Evolutionary conservation across 2,888 invertebrate genomes (phyloP).

Genomic region (Charanyca ferruginea): DNA sequence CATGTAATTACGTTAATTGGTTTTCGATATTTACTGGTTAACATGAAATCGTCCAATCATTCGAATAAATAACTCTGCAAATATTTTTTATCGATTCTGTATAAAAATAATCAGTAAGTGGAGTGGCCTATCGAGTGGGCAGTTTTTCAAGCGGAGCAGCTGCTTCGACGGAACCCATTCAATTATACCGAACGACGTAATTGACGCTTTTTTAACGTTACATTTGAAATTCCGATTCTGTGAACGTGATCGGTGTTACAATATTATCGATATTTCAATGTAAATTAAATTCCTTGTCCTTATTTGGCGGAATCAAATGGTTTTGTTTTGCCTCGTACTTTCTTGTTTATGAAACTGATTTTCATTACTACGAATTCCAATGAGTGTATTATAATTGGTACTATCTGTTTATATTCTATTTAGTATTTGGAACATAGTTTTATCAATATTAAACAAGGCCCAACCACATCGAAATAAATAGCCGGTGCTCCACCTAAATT

Average conservation of each 20-base stretch:
- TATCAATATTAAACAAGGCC: slow-evolving; percentile 9
- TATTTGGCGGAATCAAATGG: slow-evolving; percentile 29
- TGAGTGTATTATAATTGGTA: not conserved
- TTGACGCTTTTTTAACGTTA: slow-evolving; percentile 57
- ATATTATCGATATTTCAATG: slow-evolving; percentile 43
- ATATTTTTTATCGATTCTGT: slow-evolving; percentile 47
- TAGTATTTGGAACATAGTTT: not conserved
- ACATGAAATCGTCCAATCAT: slow-evolving; percentile 9
- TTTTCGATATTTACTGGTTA: not conserved
- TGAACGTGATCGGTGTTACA: slow-evolving; percentile 36
- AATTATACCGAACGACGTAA: slow-evolving; percentile 58
- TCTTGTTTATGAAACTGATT: slow-evolving; percentile 14
- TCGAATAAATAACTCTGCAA: slow-evolving; percentile 26
- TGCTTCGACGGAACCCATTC: slow-evolving; percentile 53
- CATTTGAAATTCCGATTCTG: slow-evolving; percentile 51
- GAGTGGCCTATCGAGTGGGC: slow-evolving; percentile 35
- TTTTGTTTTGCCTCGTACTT: slow-evolving; percentile 6
- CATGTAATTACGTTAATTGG: slow-evolving; percentile 11
- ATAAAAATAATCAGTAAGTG: slow-evolving; percentile 47
- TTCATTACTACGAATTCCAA: slow-evolving; percentile 7
- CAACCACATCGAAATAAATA: slow-evolving; percentile 32
- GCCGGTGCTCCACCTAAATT: slow-evolving; percentile 31
- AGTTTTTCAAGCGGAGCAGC: slow-evolving; percentile 57
- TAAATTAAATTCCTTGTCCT: slow-evolving; percentile 22
- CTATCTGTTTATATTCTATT: not conserved